Percentiles rank a stretch among this genome's conserved stretches.
These are phyloP conservation scores for Ceratina calcarata DNA, from an alignment of 1,140 invertebrate species.

Conservation along the genomic window DNA sequence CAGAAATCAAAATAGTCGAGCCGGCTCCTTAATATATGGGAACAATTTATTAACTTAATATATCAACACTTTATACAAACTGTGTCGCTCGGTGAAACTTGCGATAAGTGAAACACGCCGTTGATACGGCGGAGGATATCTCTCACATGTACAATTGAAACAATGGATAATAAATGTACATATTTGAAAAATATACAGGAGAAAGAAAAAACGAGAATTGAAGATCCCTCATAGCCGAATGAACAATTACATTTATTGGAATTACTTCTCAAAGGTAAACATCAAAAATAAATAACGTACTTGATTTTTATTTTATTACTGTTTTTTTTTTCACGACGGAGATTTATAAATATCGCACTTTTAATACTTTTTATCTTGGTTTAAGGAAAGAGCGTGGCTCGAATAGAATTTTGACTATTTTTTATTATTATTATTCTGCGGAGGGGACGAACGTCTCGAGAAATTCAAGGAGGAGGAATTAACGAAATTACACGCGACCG, in stretches of 20 bases:
- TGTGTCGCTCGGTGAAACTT: constrained; percentile 63
- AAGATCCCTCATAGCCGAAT: constrained; percentile 4
- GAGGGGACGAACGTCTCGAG: constrained; percentile 14
- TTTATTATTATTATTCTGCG: constrained; percentile 37
- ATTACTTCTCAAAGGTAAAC: constrained; percentile 27
- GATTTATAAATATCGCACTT: constrained; percentile 35
- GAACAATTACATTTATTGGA: constrained; percentile 42
- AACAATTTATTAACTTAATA: constrained; percentile 69
- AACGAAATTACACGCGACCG: too few species aligned
- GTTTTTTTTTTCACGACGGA: constrained; percentile 19
- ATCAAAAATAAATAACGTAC: constrained; percentile 44
- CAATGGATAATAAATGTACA: constrained; percentile 33
- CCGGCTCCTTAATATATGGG: constrained; percentile 53
- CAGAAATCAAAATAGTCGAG: not conserved
- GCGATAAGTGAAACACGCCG: constrained; percentile 61
- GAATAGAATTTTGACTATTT: constrained; percentile 36
- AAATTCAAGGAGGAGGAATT: constrained; percentile 18
- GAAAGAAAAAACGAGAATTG: constrained; percentile 22
- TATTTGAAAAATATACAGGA: constrained; percentile 23
- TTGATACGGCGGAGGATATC: constrained; percentile 59
- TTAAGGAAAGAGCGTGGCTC: constrained; percentile 20
- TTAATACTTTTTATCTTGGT: constrained; percentile 31
- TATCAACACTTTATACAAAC: constrained; percentile 68
- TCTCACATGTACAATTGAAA: constrained; percentile 62
- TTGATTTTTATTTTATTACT: constrained; percentile 5